These are phyloP conservation scores for Lacerta agilis DNA, from an alignment of 2,797 vertebrate species.

Conservation along the genomic window DNA sequence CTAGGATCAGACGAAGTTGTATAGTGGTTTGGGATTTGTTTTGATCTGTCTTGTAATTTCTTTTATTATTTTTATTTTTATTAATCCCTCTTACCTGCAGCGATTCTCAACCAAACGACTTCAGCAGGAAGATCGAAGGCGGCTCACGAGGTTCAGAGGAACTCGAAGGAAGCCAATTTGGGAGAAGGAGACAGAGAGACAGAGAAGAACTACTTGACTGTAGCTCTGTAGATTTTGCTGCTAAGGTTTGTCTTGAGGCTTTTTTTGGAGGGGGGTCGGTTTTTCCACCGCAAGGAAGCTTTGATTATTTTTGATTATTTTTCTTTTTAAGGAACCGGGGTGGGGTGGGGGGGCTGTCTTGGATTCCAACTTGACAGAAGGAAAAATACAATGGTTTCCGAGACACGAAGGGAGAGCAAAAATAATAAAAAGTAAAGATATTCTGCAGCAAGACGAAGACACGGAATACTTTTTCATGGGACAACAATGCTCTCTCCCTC, in stretches of 20 bases:
- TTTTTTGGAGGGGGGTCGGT: not conserved
- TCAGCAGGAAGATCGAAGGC: conserved; percentile 43
- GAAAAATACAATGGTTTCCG: not conserved
- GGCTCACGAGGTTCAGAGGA: not conserved
- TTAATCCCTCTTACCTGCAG: conserved; percentile 79
- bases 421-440: not conserved
- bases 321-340: too few relatives aligned
- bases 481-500: not conserved
- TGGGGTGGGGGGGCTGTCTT: not conserved
- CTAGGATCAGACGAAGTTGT: conserved; percentile 78
- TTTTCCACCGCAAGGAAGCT: conserved; percentile 8
- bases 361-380: conserved; percentile 12
- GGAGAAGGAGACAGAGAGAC: conserved; percentile 34
- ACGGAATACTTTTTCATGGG: not conserved
- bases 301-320: conserved; percentile 10
- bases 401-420: not conserved
- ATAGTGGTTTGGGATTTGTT: conserved; percentile 52
- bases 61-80: conserved; percentile 56
- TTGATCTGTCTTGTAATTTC: conserved; percentile 29
- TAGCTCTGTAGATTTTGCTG: conserved; percentile 51
- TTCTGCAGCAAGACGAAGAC: not conserved
- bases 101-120: conserved; percentile 38
- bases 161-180: conserved; percentile 52
- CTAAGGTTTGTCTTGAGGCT: conserved; percentile 28
- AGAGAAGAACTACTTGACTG: conserved; percentile 34